Percentiles rank a stretch among this genome's conserved stretches.
Conservation (phyloP, 2,797 vertebrate genomes). For the Hipposideros larvatus region DNA sequence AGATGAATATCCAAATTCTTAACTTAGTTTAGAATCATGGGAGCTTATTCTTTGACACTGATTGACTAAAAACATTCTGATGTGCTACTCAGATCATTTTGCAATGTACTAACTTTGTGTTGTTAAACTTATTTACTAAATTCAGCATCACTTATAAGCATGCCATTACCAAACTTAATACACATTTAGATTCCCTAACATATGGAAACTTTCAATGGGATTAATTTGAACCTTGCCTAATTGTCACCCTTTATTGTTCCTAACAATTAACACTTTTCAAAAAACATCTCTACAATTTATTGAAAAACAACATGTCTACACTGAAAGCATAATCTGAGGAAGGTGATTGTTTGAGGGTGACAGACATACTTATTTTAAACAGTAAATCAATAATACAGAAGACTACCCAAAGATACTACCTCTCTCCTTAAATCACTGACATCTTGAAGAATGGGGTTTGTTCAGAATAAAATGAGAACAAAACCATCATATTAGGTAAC, state of each 20-base stretch:
- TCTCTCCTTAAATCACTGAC: not conserved
- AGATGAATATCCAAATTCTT: constrained; percentile 31
- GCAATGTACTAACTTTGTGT: not conserved
- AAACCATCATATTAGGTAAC: not conserved
- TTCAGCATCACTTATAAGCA: not conserved
- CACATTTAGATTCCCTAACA: not conserved
- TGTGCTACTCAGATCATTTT: not conserved
- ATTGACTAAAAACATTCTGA: not conserved
- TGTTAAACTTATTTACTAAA: not conserved
- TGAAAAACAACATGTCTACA: not conserved
- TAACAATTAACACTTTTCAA: constrained; percentile 11
- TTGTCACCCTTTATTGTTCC: not conserved
- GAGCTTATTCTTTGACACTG: not conserved
- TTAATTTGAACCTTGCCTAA: not conserved
- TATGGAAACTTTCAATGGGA: not conserved
- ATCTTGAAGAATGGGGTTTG: not conserved
- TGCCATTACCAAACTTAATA: not conserved
- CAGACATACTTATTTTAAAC: constrained; percentile 39
- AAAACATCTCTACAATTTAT: not conserved
- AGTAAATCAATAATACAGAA: constrained; percentile 37
- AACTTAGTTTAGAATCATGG: constrained; percentile 24
- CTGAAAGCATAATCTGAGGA: constrained; percentile 24
- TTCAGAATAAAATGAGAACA: constrained; percentile 42
- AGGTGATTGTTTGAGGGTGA: not conserved
- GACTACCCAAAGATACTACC: not conserved